Evolutionary conservation across 2,888 invertebrate genomes (phyloP), one percentile per base, ranked within the genome.

Genomic region (Drosophila macrospina): DNA sequence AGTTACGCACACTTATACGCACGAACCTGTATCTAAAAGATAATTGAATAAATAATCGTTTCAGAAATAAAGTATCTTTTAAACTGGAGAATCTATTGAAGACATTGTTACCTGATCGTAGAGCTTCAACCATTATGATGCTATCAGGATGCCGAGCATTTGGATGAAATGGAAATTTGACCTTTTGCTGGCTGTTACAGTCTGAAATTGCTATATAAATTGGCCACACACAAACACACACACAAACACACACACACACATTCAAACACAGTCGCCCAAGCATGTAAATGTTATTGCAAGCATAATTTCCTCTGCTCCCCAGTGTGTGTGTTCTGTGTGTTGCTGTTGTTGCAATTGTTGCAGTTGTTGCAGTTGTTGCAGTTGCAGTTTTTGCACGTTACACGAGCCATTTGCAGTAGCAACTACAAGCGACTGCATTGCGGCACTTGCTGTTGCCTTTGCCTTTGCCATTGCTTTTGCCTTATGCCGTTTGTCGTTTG

Each of bases 251-350:
- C 28, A 4, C 28, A 28, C 60, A 74, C 37, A 45, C 34, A 59
- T 56, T 50, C 42, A 48, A 36, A 71, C 66, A 51, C 37, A 62
- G 39, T 62, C 59, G 54, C 36, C 56, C 63, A 60, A 68, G 78
- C 78, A 87, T 90, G 90, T 80, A 83, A 86, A 90, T 86, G 88
- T 89, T 89, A 85, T 90, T 86, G 85, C 74, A 76, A 81, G 81
- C 89, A 90, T 90, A 90, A 89, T 89, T 90, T 90, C 78, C 83
- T 75, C 59, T 26, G 16, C 32, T 32, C 51, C 74, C 68, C 73
- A 71, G 66, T 60, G 65, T 68, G 74, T 66, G 65, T 48, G 67
- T 56, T 41, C 50, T 77, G 72, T 56, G 50, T 61, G 52, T 45
- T 70, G 47, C 50, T 54, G 55, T 20, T 59, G 59, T 28, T 62